These are phyloP conservation scores for Masticophis lateralis DNA, from an alignment of 2,797 vertebrate species.

Conservation along the genomic window DNA sequence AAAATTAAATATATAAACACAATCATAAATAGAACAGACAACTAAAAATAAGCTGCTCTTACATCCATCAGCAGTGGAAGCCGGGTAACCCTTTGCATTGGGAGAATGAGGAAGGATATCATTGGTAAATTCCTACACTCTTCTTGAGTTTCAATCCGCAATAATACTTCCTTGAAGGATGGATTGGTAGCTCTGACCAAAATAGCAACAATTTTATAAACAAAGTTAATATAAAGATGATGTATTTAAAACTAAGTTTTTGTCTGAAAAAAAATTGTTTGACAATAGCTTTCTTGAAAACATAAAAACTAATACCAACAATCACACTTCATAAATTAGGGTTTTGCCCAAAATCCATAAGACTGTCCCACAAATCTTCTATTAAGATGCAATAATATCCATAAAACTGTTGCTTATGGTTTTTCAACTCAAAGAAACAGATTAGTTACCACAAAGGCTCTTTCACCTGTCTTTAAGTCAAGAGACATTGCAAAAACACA, in stretches of 20 bases:
- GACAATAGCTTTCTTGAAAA: neutral
- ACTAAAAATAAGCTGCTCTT: constrained; percentile 59
- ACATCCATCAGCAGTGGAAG: constrained; percentile 97
- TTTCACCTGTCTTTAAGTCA: neutral
- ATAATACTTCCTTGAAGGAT: constrained; percentile 85
- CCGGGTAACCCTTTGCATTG: constrained; percentile 97
- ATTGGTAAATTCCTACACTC: constrained; percentile 93
- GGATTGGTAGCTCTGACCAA: constrained; percentile 82
- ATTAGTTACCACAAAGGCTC: neutral
- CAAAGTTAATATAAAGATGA: neutral
- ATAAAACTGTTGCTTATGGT: neutral
- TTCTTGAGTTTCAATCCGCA: constrained; percentile 84
- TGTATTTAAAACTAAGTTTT: neutral
- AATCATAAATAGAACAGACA: neutral
- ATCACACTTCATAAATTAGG: neutral
- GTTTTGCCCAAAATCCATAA: neutral
- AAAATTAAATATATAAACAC: neutral
- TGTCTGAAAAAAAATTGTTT: neutral
- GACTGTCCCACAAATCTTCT: neutral
- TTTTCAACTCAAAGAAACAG: neutral
- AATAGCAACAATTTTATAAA: neutral
- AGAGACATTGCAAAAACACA: too few species aligned
- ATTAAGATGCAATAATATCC: neutral
- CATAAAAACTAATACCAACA: neutral
- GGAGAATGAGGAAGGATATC: constrained; percentile 98